Conservation (phyloP, 2,888 invertebrate species). For the Drosophila falleni region DNA sequence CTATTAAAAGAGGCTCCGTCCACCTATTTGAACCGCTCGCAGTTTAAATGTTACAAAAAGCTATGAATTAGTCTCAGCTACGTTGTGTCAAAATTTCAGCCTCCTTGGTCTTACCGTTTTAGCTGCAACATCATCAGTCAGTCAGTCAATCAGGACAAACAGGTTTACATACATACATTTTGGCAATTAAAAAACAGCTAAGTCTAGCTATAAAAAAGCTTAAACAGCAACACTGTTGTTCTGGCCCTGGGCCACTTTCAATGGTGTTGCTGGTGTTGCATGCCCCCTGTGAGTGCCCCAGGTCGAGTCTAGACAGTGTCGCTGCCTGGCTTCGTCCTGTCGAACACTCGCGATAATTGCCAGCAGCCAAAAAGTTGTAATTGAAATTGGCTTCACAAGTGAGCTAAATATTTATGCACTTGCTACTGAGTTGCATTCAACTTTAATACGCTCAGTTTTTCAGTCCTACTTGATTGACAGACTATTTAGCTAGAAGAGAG, state of each 20-base stretch:
- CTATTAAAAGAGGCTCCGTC: too few relatives aligned
- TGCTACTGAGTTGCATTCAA: slow-evolving; percentile 21
- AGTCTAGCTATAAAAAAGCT: background rate
- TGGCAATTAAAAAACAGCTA: too few relatives aligned
- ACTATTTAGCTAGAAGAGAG: background rate
- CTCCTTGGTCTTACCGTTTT: too few relatives aligned
- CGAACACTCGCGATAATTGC: slow-evolving; percentile 42
- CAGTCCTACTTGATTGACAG: slow-evolving; percentile 11
- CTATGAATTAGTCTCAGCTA: too few relatives aligned
- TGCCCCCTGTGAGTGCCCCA: background rate
- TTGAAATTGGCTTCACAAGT: slow-evolving; percentile 46
- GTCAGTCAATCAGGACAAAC: too few relatives aligned
- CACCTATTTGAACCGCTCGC: too few relatives aligned
- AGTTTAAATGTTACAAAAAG: too few relatives aligned
- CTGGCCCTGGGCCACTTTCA: background rate
- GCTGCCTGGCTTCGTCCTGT: slow-evolving; percentile 15
- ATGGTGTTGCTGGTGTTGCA: background rate
- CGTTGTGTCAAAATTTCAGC: too few relatives aligned
- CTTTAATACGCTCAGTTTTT: slow-evolving; percentile 14
- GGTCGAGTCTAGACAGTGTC: slow-evolving; percentile 56
- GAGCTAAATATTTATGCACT: slow-evolving; percentile 36
- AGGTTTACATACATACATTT: too few relatives aligned
- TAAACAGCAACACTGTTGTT: background rate
- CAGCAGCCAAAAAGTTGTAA: slow-evolving; percentile 36
- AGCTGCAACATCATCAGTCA: too few relatives aligned